Base-by-base conservation (phyloP, 2,797 vertebrate genomes). In the Onychomys torridus region DNA sequence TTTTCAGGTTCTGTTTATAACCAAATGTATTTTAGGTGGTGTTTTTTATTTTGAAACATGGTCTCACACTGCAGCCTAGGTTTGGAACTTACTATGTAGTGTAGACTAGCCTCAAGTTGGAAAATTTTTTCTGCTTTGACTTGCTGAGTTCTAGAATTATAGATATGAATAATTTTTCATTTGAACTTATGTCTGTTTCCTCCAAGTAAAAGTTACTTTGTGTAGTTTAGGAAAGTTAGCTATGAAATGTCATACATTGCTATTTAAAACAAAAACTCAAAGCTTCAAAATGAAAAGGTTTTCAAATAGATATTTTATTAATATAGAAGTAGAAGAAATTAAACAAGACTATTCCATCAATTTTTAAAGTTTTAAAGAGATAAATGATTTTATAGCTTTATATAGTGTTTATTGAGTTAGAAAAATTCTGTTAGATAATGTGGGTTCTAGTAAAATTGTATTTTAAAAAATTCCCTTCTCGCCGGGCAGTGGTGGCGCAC, bases 1-100 rank as follows among this genome's bases (percentile, higher is more conserved):
- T 76, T 86, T 93, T 93, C 84, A 91, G 12, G 4, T 90, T 93
- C 46, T 78, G 0, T 93, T 96, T 84, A n/a, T 91, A 94, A 88
- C 40, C 57, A 79, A 78, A 10, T 75, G 3, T 52, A 75, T 63
- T 83, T 46, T 83, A 49, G 40, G 40, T 76, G 29, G 2, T 37
- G 13, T 21, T n/a, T 37, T 43, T 86, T 37, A 17, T 79, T 65
- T 77, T 65, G 32, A 78, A 63, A 89, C 6, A 63, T 43, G 37
- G 21, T 63, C 29, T 77, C 23, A 25, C 21, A 63, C 29, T 65
- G 32, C 61, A 89, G 21, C 21, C 21, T 40, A 78, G 21, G 17
- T 23, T 76, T 77, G 32, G 32, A 65, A 77, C 57, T 77, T 63
- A n/a, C 19, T 89, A 6, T 76, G 37, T 89, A 89, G 10, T 34